Conservation (phyloP, 2,113 vertebrate species). For the Limnothrissa miodon region DNA sequence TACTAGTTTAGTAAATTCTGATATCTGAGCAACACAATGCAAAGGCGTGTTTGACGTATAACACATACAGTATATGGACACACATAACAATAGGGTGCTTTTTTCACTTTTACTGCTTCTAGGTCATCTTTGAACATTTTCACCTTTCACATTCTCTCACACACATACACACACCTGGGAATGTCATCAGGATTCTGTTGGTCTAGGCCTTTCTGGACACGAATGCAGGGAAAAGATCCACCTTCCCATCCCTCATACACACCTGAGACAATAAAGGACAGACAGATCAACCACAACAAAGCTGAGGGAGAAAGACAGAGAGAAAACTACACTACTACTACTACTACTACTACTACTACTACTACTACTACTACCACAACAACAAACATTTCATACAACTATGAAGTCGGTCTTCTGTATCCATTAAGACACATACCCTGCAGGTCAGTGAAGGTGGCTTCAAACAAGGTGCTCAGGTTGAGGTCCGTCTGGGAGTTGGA, state of each 20-base stretch:
- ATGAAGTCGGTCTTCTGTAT: neutral
- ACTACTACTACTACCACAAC: too few species aligned
- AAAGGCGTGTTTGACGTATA: too few species aligned
- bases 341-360: too few species aligned
- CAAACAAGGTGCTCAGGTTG: slow-evolving; percentile 69
- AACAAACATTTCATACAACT: neutral
- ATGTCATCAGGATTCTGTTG: slow-evolving; percentile 53
- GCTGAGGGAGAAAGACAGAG: neutral
- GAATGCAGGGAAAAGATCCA: slow-evolving; percentile 79
- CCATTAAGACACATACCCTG: slow-evolving; percentile 69
- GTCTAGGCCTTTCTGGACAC: slow-evolving; percentile 76
- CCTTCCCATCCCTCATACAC: slow-evolving; percentile 81
- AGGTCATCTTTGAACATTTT: neutral
- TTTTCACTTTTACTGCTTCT: too few species aligned
- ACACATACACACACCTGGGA: slow-evolving; percentile 71
- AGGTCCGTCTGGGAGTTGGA: neutral
- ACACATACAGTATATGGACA: too few species aligned
- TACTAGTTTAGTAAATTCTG: too few species aligned
- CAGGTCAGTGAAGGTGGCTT: slow-evolving; percentile 80
- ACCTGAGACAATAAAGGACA: slow-evolving; percentile 58
- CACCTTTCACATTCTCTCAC: neutral
- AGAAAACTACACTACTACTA: too few species aligned
- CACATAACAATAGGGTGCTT: too few species aligned
- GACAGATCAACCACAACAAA: neutral
- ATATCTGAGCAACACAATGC: too few species aligned